Percentiles rank a stretch among this genome's conserved stretches.
These are phyloP conservation scores for Choloepus didactylus DNA, from an alignment of 2,797 vertebrate species.

Conservation along the genomic window DNA sequence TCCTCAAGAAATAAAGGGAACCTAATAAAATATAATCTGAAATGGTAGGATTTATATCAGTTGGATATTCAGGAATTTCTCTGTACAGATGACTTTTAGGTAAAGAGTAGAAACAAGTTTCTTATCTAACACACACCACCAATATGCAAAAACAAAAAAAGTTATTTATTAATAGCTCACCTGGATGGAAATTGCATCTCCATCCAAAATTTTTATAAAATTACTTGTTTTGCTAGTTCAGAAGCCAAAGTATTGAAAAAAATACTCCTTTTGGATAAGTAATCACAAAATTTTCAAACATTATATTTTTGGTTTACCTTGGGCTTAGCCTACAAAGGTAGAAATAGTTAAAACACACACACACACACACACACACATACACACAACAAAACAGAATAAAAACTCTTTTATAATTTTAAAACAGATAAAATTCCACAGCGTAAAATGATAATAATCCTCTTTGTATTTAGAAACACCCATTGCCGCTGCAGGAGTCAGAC, in stretches of 20 bases:
- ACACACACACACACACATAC: too few species aligned
- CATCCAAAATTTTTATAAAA: neutral
- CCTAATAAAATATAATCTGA: neutral
- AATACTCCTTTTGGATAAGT: neutral
- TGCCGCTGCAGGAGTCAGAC: neutral
- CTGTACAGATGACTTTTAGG: neutral
- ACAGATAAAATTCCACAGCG: neutral
- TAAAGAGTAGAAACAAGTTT: neutral
- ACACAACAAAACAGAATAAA: neutral
- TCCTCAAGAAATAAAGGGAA: conserved; percentile 1
- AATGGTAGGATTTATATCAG: neutral
- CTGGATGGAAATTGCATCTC: neutral
- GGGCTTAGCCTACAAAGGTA: neutral
- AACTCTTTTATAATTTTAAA: neutral
- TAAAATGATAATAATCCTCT: neutral
- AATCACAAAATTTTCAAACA: neutral
- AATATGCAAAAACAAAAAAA: neutral
- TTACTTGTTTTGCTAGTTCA: conserved; percentile 5
- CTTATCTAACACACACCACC: neutral
- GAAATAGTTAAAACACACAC: neutral
- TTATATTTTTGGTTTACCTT: neutral
- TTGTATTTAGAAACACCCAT: neutral
- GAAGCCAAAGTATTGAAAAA: neutral
- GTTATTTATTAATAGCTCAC: neutral
- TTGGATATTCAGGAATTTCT: neutral